phyloP scores from a whole-genome alignment of 2,113 vertebrate species.

The Platysteira castanea region DNA sequence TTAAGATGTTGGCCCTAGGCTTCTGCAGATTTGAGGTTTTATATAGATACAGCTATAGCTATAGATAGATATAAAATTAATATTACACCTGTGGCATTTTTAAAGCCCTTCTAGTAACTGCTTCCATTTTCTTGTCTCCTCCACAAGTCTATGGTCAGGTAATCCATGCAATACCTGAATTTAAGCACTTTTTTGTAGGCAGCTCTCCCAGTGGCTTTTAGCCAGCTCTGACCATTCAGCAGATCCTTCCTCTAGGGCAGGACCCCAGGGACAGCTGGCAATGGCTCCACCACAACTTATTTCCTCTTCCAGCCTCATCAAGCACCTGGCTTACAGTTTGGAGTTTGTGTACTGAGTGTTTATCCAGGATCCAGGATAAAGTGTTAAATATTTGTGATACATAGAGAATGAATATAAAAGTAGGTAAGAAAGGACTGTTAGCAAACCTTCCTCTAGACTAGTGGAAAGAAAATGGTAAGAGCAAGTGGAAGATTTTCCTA shows the following conservation, averaged over 20 bases:
- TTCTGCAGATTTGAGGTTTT: not conserved
- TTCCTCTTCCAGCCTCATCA: not conserved
- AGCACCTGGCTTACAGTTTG: not conserved
- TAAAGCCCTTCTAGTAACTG: not conserved
- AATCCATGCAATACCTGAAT: not conserved
- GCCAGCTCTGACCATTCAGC: not conserved
- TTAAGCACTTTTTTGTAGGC: not conserved
- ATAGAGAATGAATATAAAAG: not conserved
- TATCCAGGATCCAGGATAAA: not conserved
- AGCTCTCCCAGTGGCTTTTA: not conserved
- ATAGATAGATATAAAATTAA: not conserved
- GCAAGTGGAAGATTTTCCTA: not conserved
- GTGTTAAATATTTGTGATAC: not conserved
- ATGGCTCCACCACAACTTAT: not conserved
- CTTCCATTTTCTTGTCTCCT: not conserved
- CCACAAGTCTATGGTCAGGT: not conserved
- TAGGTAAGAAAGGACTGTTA: not conserved
- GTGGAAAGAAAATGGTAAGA: not conserved
- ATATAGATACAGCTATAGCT: not conserved
- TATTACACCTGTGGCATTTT: not conserved
- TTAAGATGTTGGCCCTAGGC: not conserved
- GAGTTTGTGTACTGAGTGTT: not conserved
- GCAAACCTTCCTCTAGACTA: not conserved
- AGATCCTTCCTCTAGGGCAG: not conserved
- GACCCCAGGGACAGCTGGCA: not conserved